Conservation (phyloP, 2,888 invertebrate genomes). For the Noctua janthe region DNA sequence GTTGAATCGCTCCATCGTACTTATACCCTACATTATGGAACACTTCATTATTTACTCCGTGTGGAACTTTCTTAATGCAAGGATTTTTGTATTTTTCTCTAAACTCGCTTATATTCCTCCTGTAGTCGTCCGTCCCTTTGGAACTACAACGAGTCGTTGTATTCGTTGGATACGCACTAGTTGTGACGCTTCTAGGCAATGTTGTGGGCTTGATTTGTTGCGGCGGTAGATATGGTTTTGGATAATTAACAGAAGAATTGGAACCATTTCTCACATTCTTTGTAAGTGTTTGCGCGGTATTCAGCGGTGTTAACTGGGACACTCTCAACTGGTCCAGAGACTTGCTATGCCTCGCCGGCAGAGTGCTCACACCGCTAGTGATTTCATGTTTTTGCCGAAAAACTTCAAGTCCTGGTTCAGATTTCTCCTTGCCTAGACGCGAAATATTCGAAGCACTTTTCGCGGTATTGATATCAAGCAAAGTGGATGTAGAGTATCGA, state of each 20-base stretch:
- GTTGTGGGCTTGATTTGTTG: slow-evolving; percentile 88
- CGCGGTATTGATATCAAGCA: slow-evolving; percentile 85
- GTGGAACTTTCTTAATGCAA: slow-evolving; percentile 82
- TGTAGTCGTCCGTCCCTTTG: slow-evolving; percentile 88
- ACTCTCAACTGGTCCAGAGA: slow-evolving; percentile 94
- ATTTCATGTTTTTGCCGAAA: slow-evolving; percentile 85
- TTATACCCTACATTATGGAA: slow-evolving; percentile 87
- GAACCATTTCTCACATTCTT: slow-evolving; percentile 84
- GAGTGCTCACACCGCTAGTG: slow-evolving; percentile 87
- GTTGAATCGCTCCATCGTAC: slow-evolving; percentile 83
- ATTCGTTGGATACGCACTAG: slow-evolving; percentile 85
- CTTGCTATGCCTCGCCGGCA: slow-evolving; percentile 95
- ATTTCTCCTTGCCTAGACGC: slow-evolving; percentile 78
- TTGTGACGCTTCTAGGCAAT: slow-evolving; percentile 87
- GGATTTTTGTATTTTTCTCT: slow-evolving; percentile 92
- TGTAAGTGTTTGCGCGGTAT: slow-evolving; percentile 78
- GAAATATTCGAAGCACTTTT: slow-evolving; percentile 79
- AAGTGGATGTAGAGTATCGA: slow-evolving; percentile 91
- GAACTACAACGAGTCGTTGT: slow-evolving; percentile 84
- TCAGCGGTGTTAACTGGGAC: slow-evolving; percentile 84
- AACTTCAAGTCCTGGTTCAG: slow-evolving; percentile 77
- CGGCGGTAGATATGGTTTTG: slow-evolving; percentile 83
- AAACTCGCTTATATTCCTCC: slow-evolving; percentile 91
- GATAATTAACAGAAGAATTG: slow-evolving; percentile 87
- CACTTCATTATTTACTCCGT: slow-evolving; percentile 85